phyloP scores from a whole-genome alignment of 2,888 invertebrate species.

The Ashinkailepas kermadecensis region DNA sequence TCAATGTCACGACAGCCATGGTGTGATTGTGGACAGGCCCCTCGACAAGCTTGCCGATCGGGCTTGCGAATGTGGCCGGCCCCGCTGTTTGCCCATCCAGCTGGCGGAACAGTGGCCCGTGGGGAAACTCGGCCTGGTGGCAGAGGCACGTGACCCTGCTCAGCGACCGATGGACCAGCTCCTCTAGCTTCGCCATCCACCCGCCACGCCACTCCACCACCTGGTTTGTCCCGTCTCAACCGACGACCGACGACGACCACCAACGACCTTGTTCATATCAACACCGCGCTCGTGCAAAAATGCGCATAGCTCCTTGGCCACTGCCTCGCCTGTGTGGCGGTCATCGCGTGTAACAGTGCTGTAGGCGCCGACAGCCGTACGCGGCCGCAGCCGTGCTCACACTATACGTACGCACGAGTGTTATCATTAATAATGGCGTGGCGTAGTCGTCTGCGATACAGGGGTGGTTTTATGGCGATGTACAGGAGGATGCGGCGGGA shows the following conservation, averaged over 20 bases:
- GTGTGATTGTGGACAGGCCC: neutral
- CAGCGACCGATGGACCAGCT: neutral
- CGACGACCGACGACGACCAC: too few species aligned
- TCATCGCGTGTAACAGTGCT: too few species aligned
- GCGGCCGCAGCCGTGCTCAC: too few species aligned
- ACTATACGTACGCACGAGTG: too few species aligned
- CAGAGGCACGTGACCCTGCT: neutral
- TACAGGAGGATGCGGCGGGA: too few species aligned
- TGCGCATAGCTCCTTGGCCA: neutral
- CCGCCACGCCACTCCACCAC: too few species aligned
- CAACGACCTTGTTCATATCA: too few species aligned
- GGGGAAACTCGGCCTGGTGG: neutral
- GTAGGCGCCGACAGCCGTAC: too few species aligned
- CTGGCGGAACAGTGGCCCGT: neutral
- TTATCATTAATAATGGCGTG: too few species aligned
- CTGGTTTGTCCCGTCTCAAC: neutral
- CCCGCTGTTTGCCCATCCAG: neutral
- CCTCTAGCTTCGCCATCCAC: neutral
- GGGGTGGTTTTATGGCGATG: too few species aligned
- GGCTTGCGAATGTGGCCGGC: neutral
- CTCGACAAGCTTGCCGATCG: neutral
- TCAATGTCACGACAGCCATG: neutral
- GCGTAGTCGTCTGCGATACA: too few species aligned
- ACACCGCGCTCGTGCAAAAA: neutral
- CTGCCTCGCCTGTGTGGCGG: neutral